Conservation (phyloP, 1,140 invertebrate species). For the Acromyrmex charruanus region DNA sequence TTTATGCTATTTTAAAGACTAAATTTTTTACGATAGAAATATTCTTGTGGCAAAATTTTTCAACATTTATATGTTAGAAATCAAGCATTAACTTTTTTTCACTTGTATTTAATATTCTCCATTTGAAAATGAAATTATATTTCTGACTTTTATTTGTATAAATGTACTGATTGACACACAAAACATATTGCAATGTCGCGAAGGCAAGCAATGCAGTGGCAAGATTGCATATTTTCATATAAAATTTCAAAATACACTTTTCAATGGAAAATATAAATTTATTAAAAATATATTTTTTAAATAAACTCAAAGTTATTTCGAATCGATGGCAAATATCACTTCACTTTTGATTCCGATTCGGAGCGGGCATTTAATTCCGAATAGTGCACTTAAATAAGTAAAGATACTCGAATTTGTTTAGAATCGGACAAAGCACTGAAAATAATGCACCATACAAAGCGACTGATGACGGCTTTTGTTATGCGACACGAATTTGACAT, state of each 20-base stretch:
- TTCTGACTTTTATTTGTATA: background rate
- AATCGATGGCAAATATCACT: background rate
- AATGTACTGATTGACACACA: background rate
- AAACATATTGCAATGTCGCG: background rate
- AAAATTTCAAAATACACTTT: background rate
- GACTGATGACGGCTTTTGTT: conserved; percentile 17
- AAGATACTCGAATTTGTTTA: background rate
- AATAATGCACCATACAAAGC: conserved; percentile 9
- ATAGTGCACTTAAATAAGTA: background rate
- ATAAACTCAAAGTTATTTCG: background rate
- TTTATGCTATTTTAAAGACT: background rate
- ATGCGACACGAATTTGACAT: conserved; percentile 27
- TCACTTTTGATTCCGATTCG: background rate
- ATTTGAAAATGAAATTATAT: background rate
- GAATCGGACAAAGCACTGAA: background rate
- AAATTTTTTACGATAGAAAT: background rate
- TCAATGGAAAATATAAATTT: background rate
- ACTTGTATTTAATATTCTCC: background rate
- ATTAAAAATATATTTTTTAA: background rate
- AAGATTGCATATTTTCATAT: background rate
- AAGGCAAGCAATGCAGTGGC: background rate
- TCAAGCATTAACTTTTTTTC: background rate
- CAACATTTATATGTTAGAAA: background rate
- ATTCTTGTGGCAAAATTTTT: background rate
- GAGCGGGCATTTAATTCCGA: background rate